Evolutionary conservation across 1,140 invertebrate genomes (phyloP).

Genomic region (Cepaea nemoralis): DNA sequence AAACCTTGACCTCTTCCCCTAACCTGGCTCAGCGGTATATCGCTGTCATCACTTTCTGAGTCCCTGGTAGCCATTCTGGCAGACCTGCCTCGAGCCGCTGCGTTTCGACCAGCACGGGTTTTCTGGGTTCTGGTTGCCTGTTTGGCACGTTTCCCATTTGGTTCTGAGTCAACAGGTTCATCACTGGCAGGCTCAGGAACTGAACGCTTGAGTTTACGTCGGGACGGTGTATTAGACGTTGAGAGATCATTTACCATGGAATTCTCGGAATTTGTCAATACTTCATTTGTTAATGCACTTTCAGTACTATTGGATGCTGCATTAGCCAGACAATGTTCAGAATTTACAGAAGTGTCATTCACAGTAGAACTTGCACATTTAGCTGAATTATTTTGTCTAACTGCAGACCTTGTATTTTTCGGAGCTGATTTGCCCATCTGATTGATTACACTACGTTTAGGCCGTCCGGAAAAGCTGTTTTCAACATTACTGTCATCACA

Average conservation of each 20-base stretch:
- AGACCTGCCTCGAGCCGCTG: constrained; percentile 24
- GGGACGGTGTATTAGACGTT: not conserved
- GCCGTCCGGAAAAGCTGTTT: not conserved
- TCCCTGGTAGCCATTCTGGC: constrained; percentile 4
- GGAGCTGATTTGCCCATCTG: not conserved
- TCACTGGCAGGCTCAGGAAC: constrained; percentile 37
- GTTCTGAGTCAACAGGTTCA: constrained; percentile 36
- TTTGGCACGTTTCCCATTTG: constrained; percentile 46
- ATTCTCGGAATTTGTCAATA: not conserved
- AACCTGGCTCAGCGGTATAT: constrained; percentile 16
- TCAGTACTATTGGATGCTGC: not conserved
- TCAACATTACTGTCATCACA: not conserved
- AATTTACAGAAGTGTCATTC: not conserved
- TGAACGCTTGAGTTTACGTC: constrained; percentile 35
- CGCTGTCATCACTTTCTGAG: constrained; percentile 42
- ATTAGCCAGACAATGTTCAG: not conserved
- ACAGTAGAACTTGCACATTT: not conserved
- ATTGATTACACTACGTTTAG: not conserved
- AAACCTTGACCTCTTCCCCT: constrained; percentile 17
- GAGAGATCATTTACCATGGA: not conserved
- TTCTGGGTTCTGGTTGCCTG: constrained; percentile 28
- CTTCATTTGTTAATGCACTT: not conserved
- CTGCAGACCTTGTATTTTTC: not conserved
- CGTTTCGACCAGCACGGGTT: constrained; percentile 34
- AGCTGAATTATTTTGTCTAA: not conserved